These are phyloP conservation scores for Slavum lentiscoides DNA, from an alignment of 2,888 invertebrate species.

Conservation along the genomic window DNA sequence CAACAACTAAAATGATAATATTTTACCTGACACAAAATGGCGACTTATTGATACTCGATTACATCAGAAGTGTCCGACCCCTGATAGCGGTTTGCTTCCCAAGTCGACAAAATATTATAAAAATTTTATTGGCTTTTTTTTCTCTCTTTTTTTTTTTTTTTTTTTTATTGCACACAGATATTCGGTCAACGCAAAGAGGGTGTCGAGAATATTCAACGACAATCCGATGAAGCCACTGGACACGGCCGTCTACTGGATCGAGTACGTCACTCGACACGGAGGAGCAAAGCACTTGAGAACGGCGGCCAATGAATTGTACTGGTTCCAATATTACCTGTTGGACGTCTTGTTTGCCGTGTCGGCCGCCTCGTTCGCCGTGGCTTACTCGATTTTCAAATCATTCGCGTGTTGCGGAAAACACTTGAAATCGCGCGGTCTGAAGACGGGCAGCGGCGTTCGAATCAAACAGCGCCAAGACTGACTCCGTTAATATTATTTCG, in stretches of 20 bases:
- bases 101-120: neutral
- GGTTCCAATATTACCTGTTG: slow-evolving; percentile 28
- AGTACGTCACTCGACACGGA: slow-evolving; percentile 32
- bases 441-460: too few species aligned
- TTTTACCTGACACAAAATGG: too few species aligned
- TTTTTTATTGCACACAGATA: slow-evolving; percentile 18
- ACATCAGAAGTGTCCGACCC: too few species aligned
- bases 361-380: neutral
- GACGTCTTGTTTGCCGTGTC: neutral
- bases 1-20: too few species aligned
- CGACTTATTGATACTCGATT: too few species aligned
- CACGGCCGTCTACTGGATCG: slow-evolving; percentile 31
- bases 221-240: slow-evolving; percentile 11
- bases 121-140: neutral
- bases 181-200: neutral
- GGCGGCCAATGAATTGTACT: slow-evolving; percentile 13
- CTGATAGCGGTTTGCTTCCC: neutral
- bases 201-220: slow-evolving; percentile 40
- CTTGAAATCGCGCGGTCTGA: too few species aligned
- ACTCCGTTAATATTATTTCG: neutral
- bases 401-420: neutral
- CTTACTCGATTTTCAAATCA: neutral
- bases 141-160: neutral
- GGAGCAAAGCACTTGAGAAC: slow-evolving; percentile 19
- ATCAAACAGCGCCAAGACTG: neutral